Conservation (phyloP, 2,113 vertebrate genomes). For the Centropristis striata region DNA sequence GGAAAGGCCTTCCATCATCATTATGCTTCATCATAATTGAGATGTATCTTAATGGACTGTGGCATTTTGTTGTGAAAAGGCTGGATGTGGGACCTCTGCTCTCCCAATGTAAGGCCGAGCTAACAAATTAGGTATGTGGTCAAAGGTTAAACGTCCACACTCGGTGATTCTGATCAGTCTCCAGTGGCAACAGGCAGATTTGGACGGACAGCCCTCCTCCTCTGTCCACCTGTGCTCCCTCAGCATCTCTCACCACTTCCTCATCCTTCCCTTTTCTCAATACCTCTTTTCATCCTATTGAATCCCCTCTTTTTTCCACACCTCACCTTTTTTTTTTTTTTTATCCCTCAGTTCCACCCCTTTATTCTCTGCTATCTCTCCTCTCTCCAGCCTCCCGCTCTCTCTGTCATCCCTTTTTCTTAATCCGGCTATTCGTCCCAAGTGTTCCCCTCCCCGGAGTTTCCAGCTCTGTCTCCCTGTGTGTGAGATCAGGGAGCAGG, state of each 20-base stretch:
- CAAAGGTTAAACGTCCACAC: conserved; percentile 63
- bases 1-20: not conserved
- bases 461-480: conserved; percentile 66
- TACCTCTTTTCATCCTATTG: conserved; percentile 72
- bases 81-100: conserved; percentile 8
- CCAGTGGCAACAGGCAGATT: conserved; percentile 56
- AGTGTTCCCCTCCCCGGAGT: conserved; percentile 66
- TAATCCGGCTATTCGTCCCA: conserved; percentile 73
- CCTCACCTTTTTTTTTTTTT: conserved; percentile 14
- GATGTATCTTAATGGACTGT: conserved; percentile 32
- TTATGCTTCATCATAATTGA: conserved; percentile 9
- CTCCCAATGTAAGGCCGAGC: conserved; percentile 15
- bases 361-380: conserved; percentile 62
- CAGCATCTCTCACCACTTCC: conserved; percentile 74
- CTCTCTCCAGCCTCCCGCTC: conserved; percentile 49
- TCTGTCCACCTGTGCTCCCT: conserved; percentile 66
- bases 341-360: conserved; percentile 43
- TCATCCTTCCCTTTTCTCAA: conserved; percentile 76
- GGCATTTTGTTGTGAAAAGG: conserved; percentile 6
- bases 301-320: conserved; percentile 11
- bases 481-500: conserved; percentile 78
- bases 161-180: conserved; percentile 39
- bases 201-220: conserved; percentile 31
- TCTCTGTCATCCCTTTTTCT: conserved; percentile 65
- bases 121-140: conserved; percentile 32